Percentiles rank a stretch among this genome's conserved stretches.
phyloP scores from a whole-genome alignment of 2,797 vertebrate species.

The Cossypha caffra region DNA sequence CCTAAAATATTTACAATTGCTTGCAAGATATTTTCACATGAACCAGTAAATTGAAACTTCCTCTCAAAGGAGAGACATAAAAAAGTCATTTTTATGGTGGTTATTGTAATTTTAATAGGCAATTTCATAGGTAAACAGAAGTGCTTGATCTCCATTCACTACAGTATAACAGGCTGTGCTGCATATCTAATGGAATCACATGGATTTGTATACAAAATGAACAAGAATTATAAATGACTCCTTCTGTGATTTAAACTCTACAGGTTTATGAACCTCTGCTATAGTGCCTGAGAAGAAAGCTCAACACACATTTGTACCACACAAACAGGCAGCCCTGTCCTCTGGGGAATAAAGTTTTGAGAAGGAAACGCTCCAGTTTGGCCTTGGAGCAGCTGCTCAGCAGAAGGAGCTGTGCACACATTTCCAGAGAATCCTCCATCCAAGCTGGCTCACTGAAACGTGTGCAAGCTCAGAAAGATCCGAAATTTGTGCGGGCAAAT shows the following conservation, averaged over 20 bases:
- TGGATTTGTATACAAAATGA: slow-evolving; percentile 62
- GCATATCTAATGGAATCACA: slow-evolving; percentile 65
- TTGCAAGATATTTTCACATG: slow-evolving; percentile 20
- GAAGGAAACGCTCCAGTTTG: neutral
- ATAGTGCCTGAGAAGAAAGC: slow-evolving; percentile 5
- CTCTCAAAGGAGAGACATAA: slow-evolving; percentile 64
- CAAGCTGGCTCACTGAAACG: neutral
- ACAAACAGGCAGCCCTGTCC: neutral
- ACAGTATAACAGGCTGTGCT: slow-evolving; percentile 44
- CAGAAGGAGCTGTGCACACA: slow-evolving; percentile 36
- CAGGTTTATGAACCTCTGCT: slow-evolving; percentile 31
- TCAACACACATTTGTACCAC: neutral
- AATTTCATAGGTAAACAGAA: slow-evolving; percentile 74
- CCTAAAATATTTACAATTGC: slow-evolving; percentile 64
- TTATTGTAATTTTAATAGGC: slow-evolving; percentile 68
- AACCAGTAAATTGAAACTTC: slow-evolving; percentile 58
- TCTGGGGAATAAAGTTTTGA: slow-evolving; percentile 4
- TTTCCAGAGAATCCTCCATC: neutral
- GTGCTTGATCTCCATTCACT: slow-evolving; percentile 71
- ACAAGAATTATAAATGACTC: slow-evolving; percentile 66
- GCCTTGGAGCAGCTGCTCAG: slow-evolving; percentile 42
- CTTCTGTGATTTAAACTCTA: slow-evolving; percentile 48
- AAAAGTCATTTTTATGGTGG: slow-evolving; percentile 55
- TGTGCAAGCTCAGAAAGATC: neutral
- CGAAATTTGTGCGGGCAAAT: neutral